phyloP scores from a whole-genome alignment of 2,113 vertebrate genomes.

The Petrocephalus microphthalmus region DNA sequence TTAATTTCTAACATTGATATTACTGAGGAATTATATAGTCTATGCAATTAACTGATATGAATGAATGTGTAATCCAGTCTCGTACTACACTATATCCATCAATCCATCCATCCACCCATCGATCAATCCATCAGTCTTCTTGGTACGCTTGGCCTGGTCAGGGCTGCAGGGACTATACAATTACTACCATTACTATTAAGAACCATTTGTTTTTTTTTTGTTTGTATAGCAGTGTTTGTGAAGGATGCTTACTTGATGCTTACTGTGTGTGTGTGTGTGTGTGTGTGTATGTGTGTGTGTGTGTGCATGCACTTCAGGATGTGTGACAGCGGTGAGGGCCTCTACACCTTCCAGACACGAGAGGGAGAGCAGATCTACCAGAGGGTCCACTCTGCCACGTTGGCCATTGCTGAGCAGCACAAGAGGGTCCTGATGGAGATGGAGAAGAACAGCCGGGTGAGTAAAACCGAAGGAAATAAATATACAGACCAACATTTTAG shows the following conservation, averaged over 20 bases:
- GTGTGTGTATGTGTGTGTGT: background rate
- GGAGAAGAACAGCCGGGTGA: constrained; percentile 88
- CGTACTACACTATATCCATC: background rate
- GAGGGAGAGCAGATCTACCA: constrained; percentile 96
- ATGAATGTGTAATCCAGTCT: background rate
- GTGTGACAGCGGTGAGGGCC: constrained; percentile 89
- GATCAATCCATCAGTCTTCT: background rate
- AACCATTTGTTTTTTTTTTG: background rate
- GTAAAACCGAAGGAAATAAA: constrained; percentile 19
- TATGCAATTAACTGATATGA: background rate
- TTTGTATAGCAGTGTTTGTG: background rate
- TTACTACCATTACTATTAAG: background rate
- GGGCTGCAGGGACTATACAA: background rate
- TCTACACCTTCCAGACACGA: constrained; percentile 94
- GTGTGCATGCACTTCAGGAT: constrained; percentile 61
- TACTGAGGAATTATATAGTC: background rate
- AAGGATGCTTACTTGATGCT: background rate
- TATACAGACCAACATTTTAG: background rate
- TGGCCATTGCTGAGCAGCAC: constrained; percentile 91
- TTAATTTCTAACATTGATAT: background rate
- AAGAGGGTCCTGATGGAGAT: constrained; percentile 86
- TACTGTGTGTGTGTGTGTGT: background rate
- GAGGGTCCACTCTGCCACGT: constrained; percentile 83
- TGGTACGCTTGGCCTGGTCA: background rate
- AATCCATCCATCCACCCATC: background rate